Conservation (phyloP, 2,113 vertebrate species). For the Strix uralensis region DNA sequence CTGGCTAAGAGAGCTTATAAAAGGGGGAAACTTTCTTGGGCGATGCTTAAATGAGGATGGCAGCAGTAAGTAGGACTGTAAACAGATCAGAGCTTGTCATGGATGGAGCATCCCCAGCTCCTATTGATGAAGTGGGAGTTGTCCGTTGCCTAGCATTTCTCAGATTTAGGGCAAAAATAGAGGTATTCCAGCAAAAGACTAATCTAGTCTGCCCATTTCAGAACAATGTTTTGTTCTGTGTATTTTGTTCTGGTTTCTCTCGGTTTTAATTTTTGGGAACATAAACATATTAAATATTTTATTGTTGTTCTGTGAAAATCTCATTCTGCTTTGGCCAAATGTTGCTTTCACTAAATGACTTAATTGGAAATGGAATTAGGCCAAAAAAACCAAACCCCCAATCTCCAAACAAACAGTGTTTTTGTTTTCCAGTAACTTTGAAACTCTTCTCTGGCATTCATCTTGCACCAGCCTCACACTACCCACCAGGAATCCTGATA, state of each 20-base stretch:
- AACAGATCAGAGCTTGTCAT: background rate
- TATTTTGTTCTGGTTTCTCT: background rate
- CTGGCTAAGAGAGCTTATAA: background rate
- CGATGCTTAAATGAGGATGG: background rate
- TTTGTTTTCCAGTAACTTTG: background rate
- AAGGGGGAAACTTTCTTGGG: background rate
- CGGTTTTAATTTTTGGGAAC: background rate
- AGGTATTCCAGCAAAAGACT: background rate
- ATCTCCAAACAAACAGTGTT: background rate
- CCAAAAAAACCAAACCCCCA: background rate
- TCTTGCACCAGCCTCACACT: background rate
- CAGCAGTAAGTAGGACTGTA: background rate
- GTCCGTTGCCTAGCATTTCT: background rate
- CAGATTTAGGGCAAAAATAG: background rate
- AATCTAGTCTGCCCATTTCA: background rate
- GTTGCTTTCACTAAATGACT: background rate
- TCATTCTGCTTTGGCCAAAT: background rate
- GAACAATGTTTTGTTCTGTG: background rate
- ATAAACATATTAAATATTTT: background rate
- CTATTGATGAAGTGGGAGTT: background rate
- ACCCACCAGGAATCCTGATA: background rate
- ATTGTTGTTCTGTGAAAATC: background rate
- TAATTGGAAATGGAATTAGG: background rate
- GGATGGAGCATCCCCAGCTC: background rate
- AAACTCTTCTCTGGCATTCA: background rate